These are phyloP conservation scores for Argyrosomus japonicus DNA, from an alignment of 2,113 vertebrate species.

Conservation along the genomic window DNA sequence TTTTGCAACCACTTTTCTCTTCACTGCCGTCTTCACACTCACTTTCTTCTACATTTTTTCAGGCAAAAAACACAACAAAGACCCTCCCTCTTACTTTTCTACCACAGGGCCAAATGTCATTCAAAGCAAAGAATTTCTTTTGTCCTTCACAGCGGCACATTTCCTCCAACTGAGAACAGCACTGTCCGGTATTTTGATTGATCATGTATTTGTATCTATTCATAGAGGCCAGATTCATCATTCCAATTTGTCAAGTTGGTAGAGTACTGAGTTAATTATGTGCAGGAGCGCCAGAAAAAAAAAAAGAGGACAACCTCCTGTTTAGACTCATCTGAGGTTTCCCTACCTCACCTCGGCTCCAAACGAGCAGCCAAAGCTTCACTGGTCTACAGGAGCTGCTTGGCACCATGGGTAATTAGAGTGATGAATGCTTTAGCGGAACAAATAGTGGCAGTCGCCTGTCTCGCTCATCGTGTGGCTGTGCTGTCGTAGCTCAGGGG, in stretches of 20 bases:
- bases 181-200: conserved; percentile 88
- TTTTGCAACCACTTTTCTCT: conserved; percentile 36
- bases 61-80: conserved; percentile 31
- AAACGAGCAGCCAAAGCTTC: conserved; percentile 87
- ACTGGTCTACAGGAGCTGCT: conserved; percentile 85
- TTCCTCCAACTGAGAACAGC: conserved; percentile 83
- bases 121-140: conserved; percentile 74
- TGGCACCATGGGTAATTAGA: conserved; percentile 90
- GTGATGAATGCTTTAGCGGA: conserved; percentile 92
- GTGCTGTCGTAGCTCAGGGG: conserved; percentile 77
- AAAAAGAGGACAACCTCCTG: conserved; percentile 80
- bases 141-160: conserved; percentile 85
- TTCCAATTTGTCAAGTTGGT: conserved; percentile 97
- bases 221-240: conserved; percentile 96
- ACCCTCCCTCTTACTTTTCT: conserved; percentile 28
- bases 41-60: conserved; percentile 26
- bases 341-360: conserved; percentile 87
- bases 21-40: conserved; percentile 23
- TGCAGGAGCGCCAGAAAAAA: conserved; percentile 80
- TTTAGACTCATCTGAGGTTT: conserved; percentile 93
- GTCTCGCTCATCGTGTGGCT: conserved; percentile 84
- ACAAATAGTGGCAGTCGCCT: conserved; percentile 83
- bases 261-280: conserved; percentile 91
- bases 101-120: conserved; percentile 84
- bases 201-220: conserved; percentile 94